Evolutionary conservation across 2,888 invertebrate species (phyloP).

Genomic region (Philonicus albiceps): DNA sequence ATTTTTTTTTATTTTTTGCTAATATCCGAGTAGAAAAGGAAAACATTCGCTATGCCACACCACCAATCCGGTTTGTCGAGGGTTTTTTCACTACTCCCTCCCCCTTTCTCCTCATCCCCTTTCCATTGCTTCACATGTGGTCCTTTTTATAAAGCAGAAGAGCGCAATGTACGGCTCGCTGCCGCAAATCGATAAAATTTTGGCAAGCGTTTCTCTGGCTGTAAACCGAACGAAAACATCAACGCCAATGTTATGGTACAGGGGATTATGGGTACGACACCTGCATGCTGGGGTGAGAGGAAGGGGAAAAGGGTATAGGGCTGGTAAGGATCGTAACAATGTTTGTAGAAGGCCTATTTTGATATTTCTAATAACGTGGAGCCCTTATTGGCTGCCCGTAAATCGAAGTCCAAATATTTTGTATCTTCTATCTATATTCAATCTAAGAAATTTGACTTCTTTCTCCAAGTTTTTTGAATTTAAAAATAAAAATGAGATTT

Average conservation of each 20-base stretch:
- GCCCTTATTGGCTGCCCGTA: background rate
- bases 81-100: background rate
- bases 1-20: background rate
- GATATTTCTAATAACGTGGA: background rate
- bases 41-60: background rate
- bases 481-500: background rate
- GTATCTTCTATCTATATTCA: background rate
- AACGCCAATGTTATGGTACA: conserved; percentile 26
- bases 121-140: background rate
- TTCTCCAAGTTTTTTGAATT: background rate
- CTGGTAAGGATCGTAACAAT: background rate
- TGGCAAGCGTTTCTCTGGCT: conserved; percentile 33
- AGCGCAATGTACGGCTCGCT: conserved; percentile 6
- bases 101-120: background rate
- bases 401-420: background rate
- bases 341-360: background rate
- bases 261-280: conserved; percentile 31
- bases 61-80: background rate
- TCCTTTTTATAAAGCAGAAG: conserved; percentile 7
- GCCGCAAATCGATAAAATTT: conserved; percentile 42
- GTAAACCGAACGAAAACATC: conserved; percentile 34
- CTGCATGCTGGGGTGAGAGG: background rate
- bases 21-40: background rate
- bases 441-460: background rate
- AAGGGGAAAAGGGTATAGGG: background rate